Evolutionary conservation across 2,113 vertebrate genomes (phyloP), one percentile per base, ranked within the genome.

Genomic region (Erinaceus europaeus): DNA sequence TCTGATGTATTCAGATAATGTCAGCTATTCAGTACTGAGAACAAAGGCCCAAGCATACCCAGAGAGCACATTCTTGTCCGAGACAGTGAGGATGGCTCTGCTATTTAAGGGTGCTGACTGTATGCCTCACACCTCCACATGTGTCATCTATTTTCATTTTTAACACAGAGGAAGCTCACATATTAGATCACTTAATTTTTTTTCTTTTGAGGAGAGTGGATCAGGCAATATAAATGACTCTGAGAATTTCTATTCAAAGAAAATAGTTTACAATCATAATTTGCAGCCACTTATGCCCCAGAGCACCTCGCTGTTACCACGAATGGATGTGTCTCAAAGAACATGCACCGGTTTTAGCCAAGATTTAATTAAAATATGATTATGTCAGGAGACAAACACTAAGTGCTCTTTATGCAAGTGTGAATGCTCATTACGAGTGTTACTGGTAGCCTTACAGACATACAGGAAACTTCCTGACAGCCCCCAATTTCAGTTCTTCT

Each of bases 1-100:
- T 94, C 90, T 8, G 11, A 61, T 86, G 25, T 65, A 89, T 93
- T 59, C 27, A 62, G 84, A 93, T 84, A 86, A 94, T 93, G 87
- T 73, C 29, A 75, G n/a, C 61, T 83, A 91, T 94, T 94, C 64
- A 62, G 55, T 65, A 5, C 42, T n/a, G 67, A 89, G 85, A 71
- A 92, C 94, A 93, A 76, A 94, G 79, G 29, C 44, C 20, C 44
- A 21, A n/a, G 34, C 55, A 89, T 61, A 75, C 78, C 79, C 52
- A 69, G 42, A 89, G 61, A 71, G 20, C 34, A 62, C 71, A 84
- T 92, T 92, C 89, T 94, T 89, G 69, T 81, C 57, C 90, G 55
- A 73, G 73, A 79, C 20, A 78, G 82, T 61, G 32, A 87, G 48
- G 52, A 81, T 89, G 64, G 34, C 27, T 75, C 78, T 67, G 18